Evolutionary conservation across 2,888 invertebrate genomes (phyloP), one percentile per base, ranked within the genome.

Genomic region (Gastracanthus pulcherrimus): DNA sequence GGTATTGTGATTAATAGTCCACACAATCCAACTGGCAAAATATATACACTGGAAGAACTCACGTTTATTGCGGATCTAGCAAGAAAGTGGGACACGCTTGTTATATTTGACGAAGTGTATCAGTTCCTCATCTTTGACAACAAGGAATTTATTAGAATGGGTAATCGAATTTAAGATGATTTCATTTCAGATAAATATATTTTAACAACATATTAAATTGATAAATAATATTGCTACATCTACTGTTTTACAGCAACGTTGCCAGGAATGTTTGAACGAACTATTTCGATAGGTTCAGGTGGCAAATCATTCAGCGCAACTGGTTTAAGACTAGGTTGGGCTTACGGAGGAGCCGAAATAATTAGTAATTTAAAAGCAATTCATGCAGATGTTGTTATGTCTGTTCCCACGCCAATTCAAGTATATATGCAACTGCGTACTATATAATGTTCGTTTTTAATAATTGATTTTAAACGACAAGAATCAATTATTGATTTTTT

Each of bases 191-290:
- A 41, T 2, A 7, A 13, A 7, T 3, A 4, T 41, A 16, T 41
- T n/a, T n/a, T n/a, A n/a, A n/a, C n/a, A n/a, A n/a, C n/a, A n/a
- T n/a, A n/a, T n/a, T n/a, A n/a, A n/a, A n/a, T n/a, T n/a, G n/a
- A n/a, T n/a, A n/a, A n/a, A n/a, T n/a, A n/a, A n/a, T 41, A 41
- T 16, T 16, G 2, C 3, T 41, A 13, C 16, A 13, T 3, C 0
- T 3, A 2, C 1, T 55, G n/a, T 19, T 23, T 7, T 9, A 23
- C 11, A 55, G 98, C 97, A 0, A 96, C 97, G 0, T 91, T 99
- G 7, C 98, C 99, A 0, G 98, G 93, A n/a, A 99, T 99, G 99
- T 99, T 98, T 96, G 98, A 99, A 84, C 94, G 99, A 29, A 99
- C 99, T 0, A 95, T 99, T 41, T 98, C 99, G 0, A 95, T 99